Conservation (phyloP, 2,797 vertebrate species). For the Martes flavigula region DNA sequence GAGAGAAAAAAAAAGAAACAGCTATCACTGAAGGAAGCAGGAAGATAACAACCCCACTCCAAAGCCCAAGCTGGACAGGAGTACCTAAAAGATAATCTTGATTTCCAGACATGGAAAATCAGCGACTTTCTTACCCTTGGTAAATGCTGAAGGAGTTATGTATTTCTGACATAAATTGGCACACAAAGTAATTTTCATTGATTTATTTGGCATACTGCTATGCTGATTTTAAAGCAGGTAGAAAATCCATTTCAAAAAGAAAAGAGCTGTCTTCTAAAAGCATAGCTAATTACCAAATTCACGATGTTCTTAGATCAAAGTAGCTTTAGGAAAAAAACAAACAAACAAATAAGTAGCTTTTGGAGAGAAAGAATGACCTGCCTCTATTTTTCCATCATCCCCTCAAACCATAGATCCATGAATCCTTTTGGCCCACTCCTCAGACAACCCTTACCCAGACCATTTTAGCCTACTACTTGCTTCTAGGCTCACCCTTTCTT, state of each 20-base stretch:
- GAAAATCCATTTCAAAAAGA: conserved; percentile 70
- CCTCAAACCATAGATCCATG: background rate
- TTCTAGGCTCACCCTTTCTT: background rate
- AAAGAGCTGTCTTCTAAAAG: conserved; percentile 57
- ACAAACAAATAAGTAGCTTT: background rate
- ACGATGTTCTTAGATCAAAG: conserved; percentile 42
- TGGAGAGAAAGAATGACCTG: background rate
- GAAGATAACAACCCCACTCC: background rate
- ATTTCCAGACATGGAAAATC: background rate
- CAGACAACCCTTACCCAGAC: background rate
- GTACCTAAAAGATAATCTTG: background rate
- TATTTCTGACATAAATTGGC: conserved; percentile 19
- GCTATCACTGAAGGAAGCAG: background rate
- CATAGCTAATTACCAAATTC: conserved; percentile 58
- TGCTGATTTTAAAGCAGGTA: conserved; percentile 66
- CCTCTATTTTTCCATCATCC: conserved; percentile 19
- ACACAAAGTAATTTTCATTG: conserved; percentile 48
- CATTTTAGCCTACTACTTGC: background rate
- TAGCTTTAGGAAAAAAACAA: background rate
- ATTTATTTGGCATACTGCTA: conserved; percentile 54
- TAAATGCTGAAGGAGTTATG: conserved; percentile 41
- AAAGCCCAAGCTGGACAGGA: background rate
- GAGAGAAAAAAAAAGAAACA: too few relatives aligned
- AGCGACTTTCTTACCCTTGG: conserved; percentile 44
- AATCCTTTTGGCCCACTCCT: background rate